Conservation (phyloP, 2,797 vertebrate genomes). For the Toxotes lorentzi region DNA sequence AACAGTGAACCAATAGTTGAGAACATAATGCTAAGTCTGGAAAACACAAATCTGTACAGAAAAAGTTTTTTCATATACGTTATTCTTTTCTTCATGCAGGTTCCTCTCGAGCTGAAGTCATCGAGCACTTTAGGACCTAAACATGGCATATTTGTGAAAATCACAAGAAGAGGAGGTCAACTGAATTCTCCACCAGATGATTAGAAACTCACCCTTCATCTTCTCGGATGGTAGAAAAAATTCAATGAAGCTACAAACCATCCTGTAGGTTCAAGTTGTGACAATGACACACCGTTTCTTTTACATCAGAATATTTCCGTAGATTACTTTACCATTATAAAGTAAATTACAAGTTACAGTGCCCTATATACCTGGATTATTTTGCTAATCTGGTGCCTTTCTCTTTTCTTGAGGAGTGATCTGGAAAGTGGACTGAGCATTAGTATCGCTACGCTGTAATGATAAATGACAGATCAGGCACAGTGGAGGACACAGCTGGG, state of each 20-base stretch:
- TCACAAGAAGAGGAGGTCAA: conserved; percentile 69
- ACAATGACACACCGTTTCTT: not conserved
- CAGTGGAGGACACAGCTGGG: not conserved
- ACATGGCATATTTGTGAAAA: conserved; percentile 89
- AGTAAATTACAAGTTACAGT: not conserved
- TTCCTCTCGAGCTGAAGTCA: conserved; percentile 92
- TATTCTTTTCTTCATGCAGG: conserved; percentile 74
- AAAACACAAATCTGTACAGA: not conserved
- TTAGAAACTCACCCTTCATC: not conserved
- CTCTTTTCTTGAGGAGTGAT: not conserved
- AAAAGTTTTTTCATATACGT: not conserved
- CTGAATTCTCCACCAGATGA: not conserved
- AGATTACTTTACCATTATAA: not conserved
- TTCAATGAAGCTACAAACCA: not conserved
- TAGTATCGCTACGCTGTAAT: not conserved
- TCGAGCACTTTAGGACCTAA: conserved; percentile 89
- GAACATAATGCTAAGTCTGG: not conserved
- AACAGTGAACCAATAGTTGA: not conserved
- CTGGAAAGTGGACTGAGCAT: not conserved
- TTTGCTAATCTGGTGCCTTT: not conserved
- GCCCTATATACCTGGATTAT: not conserved
- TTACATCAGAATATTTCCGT: not conserved
- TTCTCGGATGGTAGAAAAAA: not conserved
- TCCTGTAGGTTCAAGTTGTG: not conserved
- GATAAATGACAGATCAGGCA: not conserved